phyloP scores from a whole-genome alignment of 2,113 vertebrate species.

The Pelecanoides urinatrix region DNA sequence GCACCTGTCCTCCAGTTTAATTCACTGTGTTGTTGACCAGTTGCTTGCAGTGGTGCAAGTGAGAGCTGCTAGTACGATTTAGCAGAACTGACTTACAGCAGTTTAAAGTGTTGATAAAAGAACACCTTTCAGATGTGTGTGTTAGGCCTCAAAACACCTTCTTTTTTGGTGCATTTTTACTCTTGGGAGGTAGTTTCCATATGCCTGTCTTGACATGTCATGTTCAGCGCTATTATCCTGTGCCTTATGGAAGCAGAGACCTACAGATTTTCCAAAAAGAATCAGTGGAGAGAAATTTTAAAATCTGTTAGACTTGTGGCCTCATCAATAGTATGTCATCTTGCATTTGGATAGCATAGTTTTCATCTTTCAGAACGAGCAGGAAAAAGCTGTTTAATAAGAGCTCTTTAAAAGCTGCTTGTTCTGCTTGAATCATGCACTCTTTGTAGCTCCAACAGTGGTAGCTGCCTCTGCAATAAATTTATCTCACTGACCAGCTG shows the following conservation, averaged over 20 bases:
- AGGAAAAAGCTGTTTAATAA: slow-evolving; percentile 12
- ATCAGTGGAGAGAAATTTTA: neutral
- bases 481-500: slow-evolving; percentile 1
- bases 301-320: neutral
- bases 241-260: neutral
- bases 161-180: neutral
- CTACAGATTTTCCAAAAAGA: neutral
- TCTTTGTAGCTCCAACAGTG: neutral
- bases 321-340: neutral
- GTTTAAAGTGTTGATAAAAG: neutral
- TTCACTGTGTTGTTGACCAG: neutral
- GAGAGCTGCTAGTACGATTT: neutral
- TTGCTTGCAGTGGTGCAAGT: neutral
- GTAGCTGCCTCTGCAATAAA: neutral
- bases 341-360: neutral
- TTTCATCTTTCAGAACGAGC: neutral
- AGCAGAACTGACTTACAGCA: neutral
- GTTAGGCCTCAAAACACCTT: neutral
- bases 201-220: neutral
- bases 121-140: neutral
- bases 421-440: neutral
- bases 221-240: neutral
- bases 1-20: neutral
- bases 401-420: slow-evolving; percentile 3
- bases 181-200: neutral